Evolutionary conservation across 2,888 invertebrate genomes (phyloP).

Genomic region (Pycnomerus fuliginosus): DNA sequence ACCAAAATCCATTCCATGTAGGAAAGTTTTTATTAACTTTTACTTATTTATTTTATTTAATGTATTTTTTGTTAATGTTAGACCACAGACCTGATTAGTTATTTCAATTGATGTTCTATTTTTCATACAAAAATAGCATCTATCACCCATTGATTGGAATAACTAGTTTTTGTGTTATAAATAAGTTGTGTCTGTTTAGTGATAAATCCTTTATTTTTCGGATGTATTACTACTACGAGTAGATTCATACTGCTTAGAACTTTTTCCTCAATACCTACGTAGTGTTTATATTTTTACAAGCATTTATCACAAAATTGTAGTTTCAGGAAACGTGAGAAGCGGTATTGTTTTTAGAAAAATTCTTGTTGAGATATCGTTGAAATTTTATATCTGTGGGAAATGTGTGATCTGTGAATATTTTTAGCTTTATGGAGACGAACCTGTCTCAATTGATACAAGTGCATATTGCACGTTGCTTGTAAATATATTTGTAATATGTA

Average conservation of each 20-base stretch:
- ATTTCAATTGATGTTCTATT: no score
- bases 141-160: no score
- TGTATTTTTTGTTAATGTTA: no score
- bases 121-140: no score
- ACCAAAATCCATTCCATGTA: no score
- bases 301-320: conserved; percentile 5
- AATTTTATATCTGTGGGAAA: conserved; percentile 31
- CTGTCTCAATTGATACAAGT: conserved; percentile 7
- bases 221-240: conserved; percentile 5
- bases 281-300: no score
- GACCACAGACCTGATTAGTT: no score
- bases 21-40: no score
- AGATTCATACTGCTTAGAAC: no score
- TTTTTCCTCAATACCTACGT: background rate
- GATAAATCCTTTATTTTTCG: background rate
- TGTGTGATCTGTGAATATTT: conserved; percentile 25
- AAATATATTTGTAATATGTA: conserved; percentile 24
- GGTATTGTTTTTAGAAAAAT: conserved; percentile 28
- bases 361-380: conserved; percentile 38
- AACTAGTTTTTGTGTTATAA: no score
- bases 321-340: conserved; percentile 6
- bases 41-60: no score
- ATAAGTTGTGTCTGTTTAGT: no score
- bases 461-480: conserved; percentile 22
- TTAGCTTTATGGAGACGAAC: conserved; percentile 4